Conservation (phyloP, 2,888 invertebrate species). For the Papilio demoleus region DNA sequence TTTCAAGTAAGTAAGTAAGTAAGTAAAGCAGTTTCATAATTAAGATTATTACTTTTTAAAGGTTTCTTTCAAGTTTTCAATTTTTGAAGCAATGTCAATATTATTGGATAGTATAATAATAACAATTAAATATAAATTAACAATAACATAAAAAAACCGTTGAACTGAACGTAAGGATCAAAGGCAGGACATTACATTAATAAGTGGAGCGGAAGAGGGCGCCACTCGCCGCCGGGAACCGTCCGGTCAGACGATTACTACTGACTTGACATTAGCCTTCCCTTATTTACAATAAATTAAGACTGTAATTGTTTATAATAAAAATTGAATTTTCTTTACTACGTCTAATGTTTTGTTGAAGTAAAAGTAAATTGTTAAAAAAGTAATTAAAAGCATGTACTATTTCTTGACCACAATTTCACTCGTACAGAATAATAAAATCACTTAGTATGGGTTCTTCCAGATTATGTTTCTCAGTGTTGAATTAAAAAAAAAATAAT, state of each 20-base stretch:
- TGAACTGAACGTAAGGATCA: conserved; percentile 25
- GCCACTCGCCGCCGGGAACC: conserved; percentile 31
- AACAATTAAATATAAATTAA: conserved; percentile 19
- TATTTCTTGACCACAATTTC: too few relatives aligned
- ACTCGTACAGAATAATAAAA: too few relatives aligned
- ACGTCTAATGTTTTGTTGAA: too few relatives aligned
- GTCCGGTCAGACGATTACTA: conserved; percentile 32
- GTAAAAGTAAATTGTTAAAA: too few relatives aligned
- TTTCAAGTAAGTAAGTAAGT: too few relatives aligned
- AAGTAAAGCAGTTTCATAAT: too few relatives aligned
- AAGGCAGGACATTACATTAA: conserved; percentile 45
- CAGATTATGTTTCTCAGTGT: too few relatives aligned
- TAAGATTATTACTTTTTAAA: too few relatives aligned
- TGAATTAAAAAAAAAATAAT: too few relatives aligned
- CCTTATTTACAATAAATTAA: conserved; percentile 47
- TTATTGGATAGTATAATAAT: neutral
- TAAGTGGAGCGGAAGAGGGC: conserved; percentile 45
- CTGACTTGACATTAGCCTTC: conserved; percentile 51
- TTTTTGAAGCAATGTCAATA: neutral
- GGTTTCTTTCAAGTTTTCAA: neutral
- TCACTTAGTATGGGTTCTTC: too few relatives aligned
- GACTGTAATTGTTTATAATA: conserved; percentile 44
- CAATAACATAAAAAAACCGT: conserved; percentile 34
- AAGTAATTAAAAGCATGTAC: too few relatives aligned
- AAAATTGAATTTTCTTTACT: too few relatives aligned